Base-by-base conservation (phyloP, 2,797 vertebrate species). In the Malurus leucopterus region DNA sequence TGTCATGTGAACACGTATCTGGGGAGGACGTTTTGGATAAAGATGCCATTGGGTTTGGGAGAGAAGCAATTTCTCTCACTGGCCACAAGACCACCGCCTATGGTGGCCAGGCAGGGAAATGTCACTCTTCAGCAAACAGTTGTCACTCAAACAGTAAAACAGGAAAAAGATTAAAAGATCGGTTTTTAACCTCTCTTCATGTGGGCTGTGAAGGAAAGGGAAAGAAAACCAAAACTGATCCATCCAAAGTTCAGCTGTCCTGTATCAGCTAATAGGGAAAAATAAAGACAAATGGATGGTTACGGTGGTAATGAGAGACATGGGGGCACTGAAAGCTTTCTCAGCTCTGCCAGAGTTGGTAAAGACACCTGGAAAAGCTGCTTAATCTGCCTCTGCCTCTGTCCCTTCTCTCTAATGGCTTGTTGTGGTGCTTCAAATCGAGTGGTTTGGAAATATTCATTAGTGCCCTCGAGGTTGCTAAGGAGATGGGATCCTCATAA, bases 81-180 rank as follows among this genome's bases (percentile, higher is more conserved):
- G 36, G 27, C 40, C 8, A 5, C 4, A 3, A 23, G 30, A 61
- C 38, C n/a, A 57, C 53, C 0, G 0, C 7, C 5, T 40, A 20
- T 51, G 40, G 9, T 29, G 44, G 4, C 44, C 5, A 0, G 44
- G 40, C 23, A 26, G 46, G 50, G 55, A 75, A 36, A n/a, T 38
- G 29, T 34, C 17, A 34, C 44, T 59, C 21, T 53, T 29, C 36
- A 46, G 61, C 26, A 6, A 72, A 32, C n/a, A 9, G 5, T 15
- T 69, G 43, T 36, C 36, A 36, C 36, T 36, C 36, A 11, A 36
- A 36, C 36, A 36, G 36, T 12, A 36, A 36, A 36, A 36, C 36
- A 36, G 44, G 14, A 41, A 57, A 72, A 57, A 26, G 0, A 27
- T 13, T 51, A 54, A 54, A 64, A 44, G 11, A 47, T 51, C 19